phyloP scores from a whole-genome alignment of 2,797 vertebrate species.

The Artibeus lituratus region DNA sequence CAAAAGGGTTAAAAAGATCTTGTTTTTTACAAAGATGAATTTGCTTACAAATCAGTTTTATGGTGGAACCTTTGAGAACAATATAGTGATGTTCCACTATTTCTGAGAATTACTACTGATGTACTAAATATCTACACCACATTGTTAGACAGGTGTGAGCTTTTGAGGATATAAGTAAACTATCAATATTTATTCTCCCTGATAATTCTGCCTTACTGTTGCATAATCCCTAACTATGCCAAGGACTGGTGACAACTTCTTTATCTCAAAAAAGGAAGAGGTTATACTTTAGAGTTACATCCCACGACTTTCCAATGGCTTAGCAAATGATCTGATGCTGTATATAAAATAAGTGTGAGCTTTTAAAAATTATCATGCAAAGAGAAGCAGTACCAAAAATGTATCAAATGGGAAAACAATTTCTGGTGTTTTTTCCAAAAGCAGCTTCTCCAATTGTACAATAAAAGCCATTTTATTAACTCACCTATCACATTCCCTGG shows the following conservation, averaged over 20 bases:
- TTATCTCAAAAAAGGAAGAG: conserved; percentile 15
- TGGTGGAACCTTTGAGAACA: background rate
- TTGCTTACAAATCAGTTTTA: conserved; percentile 21
- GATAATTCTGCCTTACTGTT: background rate
- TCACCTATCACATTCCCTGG: background rate
- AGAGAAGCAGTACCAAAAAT: background rate
- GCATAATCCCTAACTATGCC: background rate
- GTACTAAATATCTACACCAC: background rate
- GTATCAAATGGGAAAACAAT: background rate
- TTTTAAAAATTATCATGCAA: background rate
- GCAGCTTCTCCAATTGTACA: background rate
- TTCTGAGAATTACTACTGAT: background rate
- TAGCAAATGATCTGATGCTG: background rate
- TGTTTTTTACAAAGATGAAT: background rate
- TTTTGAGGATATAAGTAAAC: background rate
- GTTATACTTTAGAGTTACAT: background rate
- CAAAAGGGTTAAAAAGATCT: background rate
- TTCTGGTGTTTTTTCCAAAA: conserved; percentile 23
- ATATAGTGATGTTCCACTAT: background rate
- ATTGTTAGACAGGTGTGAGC: background rate
- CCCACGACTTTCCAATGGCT: background rate
- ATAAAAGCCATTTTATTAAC: conserved; percentile 32
- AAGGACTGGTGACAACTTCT: conserved; percentile 1
- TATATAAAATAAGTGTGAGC: background rate
- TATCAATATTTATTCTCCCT: conserved; percentile 5